Base-by-base conservation (phyloP, 2,888 invertebrate genomes). In the Lasioglossum vierecki region DNA sequence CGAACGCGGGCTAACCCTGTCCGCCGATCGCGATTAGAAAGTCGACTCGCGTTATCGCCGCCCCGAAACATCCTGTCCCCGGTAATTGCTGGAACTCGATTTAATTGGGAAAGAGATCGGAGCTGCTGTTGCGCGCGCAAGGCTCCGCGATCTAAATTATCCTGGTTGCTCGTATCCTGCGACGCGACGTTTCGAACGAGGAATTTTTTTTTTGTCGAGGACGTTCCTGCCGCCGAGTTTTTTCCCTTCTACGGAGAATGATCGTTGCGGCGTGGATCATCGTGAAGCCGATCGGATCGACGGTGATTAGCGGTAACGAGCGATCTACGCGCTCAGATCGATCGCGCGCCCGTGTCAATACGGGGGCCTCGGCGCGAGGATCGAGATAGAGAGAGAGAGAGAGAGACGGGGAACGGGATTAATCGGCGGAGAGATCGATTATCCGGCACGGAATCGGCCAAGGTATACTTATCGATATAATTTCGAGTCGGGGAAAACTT, bases 91-190 rank as follows among this genome's bases (percentile, higher is more conserved):
- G 83, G 76, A 84, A 83, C 85, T 86, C 78, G 84, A 85, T 86
- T 89, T 89, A 87, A 89, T 89, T 88, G 84, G 83, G 88, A 86
- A 82, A 81, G 86, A 84, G 77, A 88, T 88, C 85, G 82, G 60
- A 15, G 66, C 9, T 35, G 35, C 30, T 11, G 26, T 22, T 76
- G 76, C n/a, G 70, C 63, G 79, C 68, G 84, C 76, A 30, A 57
- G 49, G 49, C 49, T 1, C 49, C 63, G 70, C 74, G 85, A 89
- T 89, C 87, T 87, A 87, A 89, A 89, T 89, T 84, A 78, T 81
- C 70, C 81, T 49, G 70, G 46, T 44, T 44, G 79, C 57, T 74
- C 80, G 80, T 75, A 80, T 88, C 87, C 85, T 66, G 83, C 46
- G 70, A n/a, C 39, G 39, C 39, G 70, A 41, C 70, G 75, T 26